Evolutionary conservation across 2,113 vertebrate species (phyloP), one percentile per base, ranked within the genome.

Genomic region (Scalopus aquaticus): DNA sequence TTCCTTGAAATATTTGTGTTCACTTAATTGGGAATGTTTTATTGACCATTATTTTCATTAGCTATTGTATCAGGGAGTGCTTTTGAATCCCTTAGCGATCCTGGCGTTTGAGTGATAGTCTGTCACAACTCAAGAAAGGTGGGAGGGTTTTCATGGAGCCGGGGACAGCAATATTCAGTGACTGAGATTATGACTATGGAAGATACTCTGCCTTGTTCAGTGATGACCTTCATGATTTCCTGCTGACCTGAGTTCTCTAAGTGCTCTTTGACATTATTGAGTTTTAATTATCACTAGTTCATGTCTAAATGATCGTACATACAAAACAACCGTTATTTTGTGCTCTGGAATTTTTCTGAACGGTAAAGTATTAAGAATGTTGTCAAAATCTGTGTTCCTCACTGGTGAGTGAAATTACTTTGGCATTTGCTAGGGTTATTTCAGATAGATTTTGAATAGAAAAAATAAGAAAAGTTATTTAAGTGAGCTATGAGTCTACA

Each of bases 21-120:
- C 17, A 77, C 64, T 92, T 80, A 37, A 74, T 72, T 74, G 54
- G 3, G 37, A 82, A 42, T 32, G 30, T 54, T 86, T 70, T 90
- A 51, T 80, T 6, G 3, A 58, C 10, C 39, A 19, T 30, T 56
- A 42, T 81, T 96, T 88, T 82, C 9, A 19, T 86, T 83, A 42
- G 35, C 2, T 56, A 12, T 78, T 32, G 51, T 39, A 2, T 32
- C 39, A 79, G n/a, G 85, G 76, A 17, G 9, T 86, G 65, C n/a
- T 80, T 84, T 76, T 89, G 51, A 91, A 54, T 86, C 64, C 46
- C 24, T 86, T 60, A 73, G 44, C 86, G 81, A 64, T 94, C 39
- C 46, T 82, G 15, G 12, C 54, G 5, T 62, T 82, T 80, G 74
- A 65, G 12, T 2, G 13, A 37, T 17, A 35, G 9, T 76, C 37